Percentiles rank a stretch among this genome's conserved stretches.
phyloP scores from a whole-genome alignment of 1,140 invertebrate species.

The Nasonia vitripennis region DNA sequence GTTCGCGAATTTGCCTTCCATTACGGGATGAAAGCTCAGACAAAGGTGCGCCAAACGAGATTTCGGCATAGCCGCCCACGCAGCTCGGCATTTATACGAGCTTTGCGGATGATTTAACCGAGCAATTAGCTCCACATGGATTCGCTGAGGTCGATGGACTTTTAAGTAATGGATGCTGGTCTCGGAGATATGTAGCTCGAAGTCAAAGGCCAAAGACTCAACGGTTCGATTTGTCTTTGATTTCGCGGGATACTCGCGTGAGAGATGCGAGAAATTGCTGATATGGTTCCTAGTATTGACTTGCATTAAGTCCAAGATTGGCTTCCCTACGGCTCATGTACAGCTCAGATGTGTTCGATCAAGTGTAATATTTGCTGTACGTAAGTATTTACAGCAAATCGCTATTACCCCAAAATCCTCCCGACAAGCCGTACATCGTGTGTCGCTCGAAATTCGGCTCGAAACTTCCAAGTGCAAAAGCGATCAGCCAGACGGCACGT shows the following conservation, averaged over 20 bases:
- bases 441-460: too few species aligned
- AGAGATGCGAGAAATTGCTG: not conserved
- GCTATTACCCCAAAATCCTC: too few species aligned
- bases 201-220: not conserved
- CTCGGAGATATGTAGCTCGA: not conserved
- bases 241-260: not conserved
- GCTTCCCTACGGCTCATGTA: not conserved
- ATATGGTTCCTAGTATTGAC: not conserved
- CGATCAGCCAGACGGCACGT: not conserved
- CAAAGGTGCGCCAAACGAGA: not conserved
- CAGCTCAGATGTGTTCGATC: not conserved
- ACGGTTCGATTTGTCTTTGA: slow-evolving; percentile 1
- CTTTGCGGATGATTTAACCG: slow-evolving; percentile 15
- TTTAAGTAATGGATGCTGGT: too few species aligned
- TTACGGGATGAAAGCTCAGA: not conserved
- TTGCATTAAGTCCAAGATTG: not conserved
- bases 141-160: not conserved
- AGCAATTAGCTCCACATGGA: not conserved
- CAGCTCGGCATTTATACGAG: not conserved
- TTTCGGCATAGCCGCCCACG: not conserved
- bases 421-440: too few species aligned
- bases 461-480: not conserved
- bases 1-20: not conserved
- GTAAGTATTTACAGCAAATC: too few species aligned
- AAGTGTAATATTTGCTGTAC: too few species aligned